Evolutionary conservation across 2,113 vertebrate genomes (phyloP).

Genomic region (Urocolius indicus): DNA sequence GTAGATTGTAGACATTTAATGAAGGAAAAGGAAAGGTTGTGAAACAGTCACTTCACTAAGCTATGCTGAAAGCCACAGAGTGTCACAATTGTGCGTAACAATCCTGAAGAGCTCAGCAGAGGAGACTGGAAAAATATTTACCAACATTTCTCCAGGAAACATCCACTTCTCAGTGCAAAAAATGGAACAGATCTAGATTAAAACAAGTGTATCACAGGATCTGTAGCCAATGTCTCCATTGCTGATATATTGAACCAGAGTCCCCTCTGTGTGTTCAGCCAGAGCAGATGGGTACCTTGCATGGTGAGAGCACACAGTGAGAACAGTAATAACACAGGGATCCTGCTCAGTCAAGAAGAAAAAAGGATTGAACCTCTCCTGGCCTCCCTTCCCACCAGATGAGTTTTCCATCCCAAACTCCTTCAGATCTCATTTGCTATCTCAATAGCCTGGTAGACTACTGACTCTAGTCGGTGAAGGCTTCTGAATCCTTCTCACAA

Average conservation of each 20-base stretch:
- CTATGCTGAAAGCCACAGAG: neutral
- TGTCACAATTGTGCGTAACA: neutral
- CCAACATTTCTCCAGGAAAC: neutral
- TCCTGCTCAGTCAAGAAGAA: neutral
- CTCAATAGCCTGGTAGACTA: neutral
- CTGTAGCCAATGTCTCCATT: neutral
- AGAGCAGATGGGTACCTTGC: neutral
- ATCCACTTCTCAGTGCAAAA: neutral
- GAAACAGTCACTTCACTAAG: neutral
- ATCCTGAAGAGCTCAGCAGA: neutral
- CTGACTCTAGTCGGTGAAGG: neutral
- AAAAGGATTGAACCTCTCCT: neutral
- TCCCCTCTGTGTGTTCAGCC: neutral
- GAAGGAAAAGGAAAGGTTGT: neutral
- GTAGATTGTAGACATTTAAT: neutral
- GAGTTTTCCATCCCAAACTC: neutral
- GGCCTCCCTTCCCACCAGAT: neutral
- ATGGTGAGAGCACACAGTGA: accelerated
- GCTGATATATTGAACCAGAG: neutral
- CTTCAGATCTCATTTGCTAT: neutral
- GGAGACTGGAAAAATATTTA: neutral
- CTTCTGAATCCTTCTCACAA: neutral
- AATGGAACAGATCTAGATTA: neutral
- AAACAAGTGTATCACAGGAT: neutral
- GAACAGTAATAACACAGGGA: neutral